These are phyloP conservation scores for Campoletis raptor DNA, from an alignment of 2,888 invertebrate genomes.

Conservation along the genomic window DNA sequence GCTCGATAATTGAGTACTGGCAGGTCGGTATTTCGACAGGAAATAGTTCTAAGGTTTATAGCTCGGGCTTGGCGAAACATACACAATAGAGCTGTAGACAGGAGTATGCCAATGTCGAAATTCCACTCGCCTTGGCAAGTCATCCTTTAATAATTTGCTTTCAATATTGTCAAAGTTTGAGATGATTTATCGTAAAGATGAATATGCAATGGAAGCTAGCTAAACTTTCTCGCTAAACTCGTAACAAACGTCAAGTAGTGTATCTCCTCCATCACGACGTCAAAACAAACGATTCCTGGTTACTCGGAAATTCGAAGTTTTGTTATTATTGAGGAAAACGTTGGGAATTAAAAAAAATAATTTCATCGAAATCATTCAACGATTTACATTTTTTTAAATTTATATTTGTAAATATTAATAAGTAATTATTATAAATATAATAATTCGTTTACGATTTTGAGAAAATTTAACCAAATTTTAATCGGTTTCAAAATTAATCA, in stretches of 20 bases:
- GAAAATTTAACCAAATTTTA: background rate
- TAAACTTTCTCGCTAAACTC: background rate
- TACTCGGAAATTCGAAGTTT: too few species aligned
- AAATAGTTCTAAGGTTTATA: slow-evolving; percentile 39
- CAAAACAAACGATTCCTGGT: background rate
- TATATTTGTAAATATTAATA: too few species aligned
- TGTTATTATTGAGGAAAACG: too few species aligned
- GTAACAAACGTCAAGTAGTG: background rate
- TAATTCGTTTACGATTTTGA: background rate
- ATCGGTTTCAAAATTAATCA: background rate
- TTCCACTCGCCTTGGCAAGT: slow-evolving; percentile 14
- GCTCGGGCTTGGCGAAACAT: background rate
- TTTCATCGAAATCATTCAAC: background rate
- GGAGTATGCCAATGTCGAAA: slow-evolving; percentile 37
- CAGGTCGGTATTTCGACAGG: slow-evolving; percentile 47
- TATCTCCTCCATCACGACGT: background rate
- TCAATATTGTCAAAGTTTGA: slow-evolving; percentile 24
- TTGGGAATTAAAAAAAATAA: background rate
- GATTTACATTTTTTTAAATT: too few species aligned
- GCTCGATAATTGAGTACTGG: slow-evolving; percentile 63
- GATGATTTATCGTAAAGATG: slow-evolving; percentile 10
- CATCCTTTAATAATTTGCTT: background rate
- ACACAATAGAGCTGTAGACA: slow-evolving; percentile 22
- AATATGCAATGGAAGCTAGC: background rate
- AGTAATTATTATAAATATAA: background rate